Evolutionary conservation across 1,140 invertebrate genomes (phyloP), one percentile per base, ranked within the genome.

Genomic region (Pomacea maculata): DNA sequence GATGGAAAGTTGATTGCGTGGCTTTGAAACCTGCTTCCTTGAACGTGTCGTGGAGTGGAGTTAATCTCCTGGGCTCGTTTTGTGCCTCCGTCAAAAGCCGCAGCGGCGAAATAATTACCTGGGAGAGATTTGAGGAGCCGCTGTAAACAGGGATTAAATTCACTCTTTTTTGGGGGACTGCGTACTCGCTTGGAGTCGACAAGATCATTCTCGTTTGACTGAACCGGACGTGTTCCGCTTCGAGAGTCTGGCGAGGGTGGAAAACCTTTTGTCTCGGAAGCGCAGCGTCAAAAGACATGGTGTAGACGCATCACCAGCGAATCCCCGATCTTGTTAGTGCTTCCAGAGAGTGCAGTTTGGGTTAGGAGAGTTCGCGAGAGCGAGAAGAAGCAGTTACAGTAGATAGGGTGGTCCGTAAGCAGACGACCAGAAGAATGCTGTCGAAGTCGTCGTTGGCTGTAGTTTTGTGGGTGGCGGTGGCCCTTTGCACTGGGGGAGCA

Each of bases 91-190:
- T 52, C 19, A 55, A 75, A 55, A 55, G 29, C 77, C 17, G 45
- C 64, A 34, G 11, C n/a, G 12, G 19, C 45, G 19, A 54, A 68
- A 65, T 68, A 64, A 54, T 78, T 78, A 68, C 64, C 54, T 55
- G 21, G 11, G 57, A 61, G 73, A 75, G 76, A 65, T 54, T 68
- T 45, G 34, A 65, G 76, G 12, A n/a, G 45, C n/a, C 10, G 67
- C 65, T 68, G 77, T 70, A 78, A 78, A 78, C 77, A 78, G 70
- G 77, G 77, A 78, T 78, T 78, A 57, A 64, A 54, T 57, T 67
- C 45, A 29, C 52, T 52, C 54, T 52, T 6, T 21, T 73, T 14
- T 0, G 54, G 52, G 4, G 52, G 14, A 63, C 64, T 54, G 68
- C 45, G 19, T 29, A 11, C 52, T 64, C 54, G 19, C 54, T 65